phyloP scores from a whole-genome alignment of 2,797 vertebrate species.

The Phataginus tetradactyla region DNA sequence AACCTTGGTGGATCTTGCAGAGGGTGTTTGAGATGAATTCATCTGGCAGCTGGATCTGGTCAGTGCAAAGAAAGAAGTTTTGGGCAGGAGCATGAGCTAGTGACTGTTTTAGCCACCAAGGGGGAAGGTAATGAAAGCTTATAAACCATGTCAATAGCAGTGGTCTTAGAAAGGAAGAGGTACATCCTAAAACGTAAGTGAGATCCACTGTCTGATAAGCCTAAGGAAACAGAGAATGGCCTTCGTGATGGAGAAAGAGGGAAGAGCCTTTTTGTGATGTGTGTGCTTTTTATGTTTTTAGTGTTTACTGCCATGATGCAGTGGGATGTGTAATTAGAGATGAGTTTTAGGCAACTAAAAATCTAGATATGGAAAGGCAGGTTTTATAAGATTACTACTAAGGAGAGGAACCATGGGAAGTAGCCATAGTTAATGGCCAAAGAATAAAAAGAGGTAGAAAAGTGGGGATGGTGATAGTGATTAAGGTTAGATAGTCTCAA shows the following conservation, averaged over 20 bases:
- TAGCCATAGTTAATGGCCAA: background rate
- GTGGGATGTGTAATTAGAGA: background rate
- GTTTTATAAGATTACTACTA: background rate
- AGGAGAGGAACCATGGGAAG: background rate
- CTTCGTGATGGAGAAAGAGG: background rate
- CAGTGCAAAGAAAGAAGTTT: background rate
- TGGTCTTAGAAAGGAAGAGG: background rate
- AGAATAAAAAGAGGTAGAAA: background rate
- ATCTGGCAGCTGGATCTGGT: background rate
- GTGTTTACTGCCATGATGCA: background rate
- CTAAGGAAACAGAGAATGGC: background rate
- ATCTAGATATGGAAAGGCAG: background rate
- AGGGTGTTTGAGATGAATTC: background rate
- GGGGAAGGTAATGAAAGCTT: background rate
- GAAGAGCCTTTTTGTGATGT: background rate
- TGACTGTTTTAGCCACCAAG: background rate
- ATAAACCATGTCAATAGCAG: background rate
- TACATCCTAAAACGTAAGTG: background rate
- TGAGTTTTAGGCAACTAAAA: slow-evolving; percentile 1
- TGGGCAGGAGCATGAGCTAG: background rate
- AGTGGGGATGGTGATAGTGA: background rate
- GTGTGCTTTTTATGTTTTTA: background rate
- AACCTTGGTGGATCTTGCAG: background rate
- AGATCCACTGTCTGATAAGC: background rate
- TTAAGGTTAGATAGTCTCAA: slow-evolving; percentile 12